Evolutionary conservation across 2,113 vertebrate species (phyloP), one percentile per base, ranked within the genome.

Genomic region (Eleginops maclovinus): DNA sequence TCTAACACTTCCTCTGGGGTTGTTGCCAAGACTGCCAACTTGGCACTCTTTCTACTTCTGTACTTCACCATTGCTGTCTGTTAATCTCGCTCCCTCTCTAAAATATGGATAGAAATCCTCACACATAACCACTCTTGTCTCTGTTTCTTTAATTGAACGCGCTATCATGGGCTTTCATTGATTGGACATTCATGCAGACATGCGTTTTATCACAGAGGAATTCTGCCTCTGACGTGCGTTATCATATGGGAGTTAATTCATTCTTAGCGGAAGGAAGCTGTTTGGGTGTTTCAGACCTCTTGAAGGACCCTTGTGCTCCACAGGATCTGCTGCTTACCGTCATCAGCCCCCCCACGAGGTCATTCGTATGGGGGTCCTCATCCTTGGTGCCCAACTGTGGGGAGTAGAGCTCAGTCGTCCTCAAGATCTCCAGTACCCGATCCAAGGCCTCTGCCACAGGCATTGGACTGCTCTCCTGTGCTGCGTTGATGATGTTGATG

Each of bases 401-500:
- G 40, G 97, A 99, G 77, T 99, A 99, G 26, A 99, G 77, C 81
- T 99, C 98, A n/a, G 97, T 97, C 83, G 96, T 97, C 88, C 98
- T 95, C 72, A 99, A 94, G 65, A 99, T 99, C 90, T 99, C 97
- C 90, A 99, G 94, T 82, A 99, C 98, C 0, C 96, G 96, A 79
- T 99, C 97, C 91, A 99, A 94, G 72, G 98, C 97, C 92, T 99
- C 97, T 0, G 96, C 97, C 67, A 99, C 97, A 0, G 96, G 95
- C 93, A 97, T 83, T 0, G 98, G 96, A 71, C 98, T 99, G 92
- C 95, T 98, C 82, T 99, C 97, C 96, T 99, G 98, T 21, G 97
- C 97, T 71, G 96, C 96, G 19, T 96, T 99, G 91, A 99, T 99
- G 89, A 99, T 99, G 92, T 96, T 99, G 87, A 99, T 99, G 24